A percentile compares a stretch with the other conserved stretches of the same genome.
These are phyloP conservation scores for Byasa hedistus DNA, from an alignment of 2,888 invertebrate species.

Conservation along the genomic window DNA sequence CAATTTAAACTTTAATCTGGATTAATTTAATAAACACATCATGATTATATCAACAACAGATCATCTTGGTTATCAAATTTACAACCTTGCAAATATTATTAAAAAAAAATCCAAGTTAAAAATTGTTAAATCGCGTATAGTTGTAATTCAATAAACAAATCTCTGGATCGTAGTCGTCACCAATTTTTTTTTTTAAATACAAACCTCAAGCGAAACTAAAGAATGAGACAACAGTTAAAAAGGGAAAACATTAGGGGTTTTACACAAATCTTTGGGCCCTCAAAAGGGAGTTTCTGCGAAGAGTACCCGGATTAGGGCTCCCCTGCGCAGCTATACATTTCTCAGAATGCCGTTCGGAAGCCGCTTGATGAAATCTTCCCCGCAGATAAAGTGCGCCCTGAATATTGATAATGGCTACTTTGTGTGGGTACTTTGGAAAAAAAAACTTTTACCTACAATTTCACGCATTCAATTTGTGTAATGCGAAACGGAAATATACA, in stretches of 20 bases:
- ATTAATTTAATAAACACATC: too few species aligned
- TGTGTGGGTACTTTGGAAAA: neutral
- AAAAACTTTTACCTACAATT: neutral
- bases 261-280: conserved; percentile 31
- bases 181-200: neutral
- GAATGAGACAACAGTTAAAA: conserved; percentile 20
- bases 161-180: neutral
- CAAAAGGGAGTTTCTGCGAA: conserved; percentile 39
- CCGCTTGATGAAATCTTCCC: conserved; percentile 23
- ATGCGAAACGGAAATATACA: neutral
- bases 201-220: conserved; percentile 8
- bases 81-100: too few species aligned
- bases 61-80: too few species aligned
- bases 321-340: conserved; percentile 29
- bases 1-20: too few species aligned
- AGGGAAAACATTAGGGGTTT: conserved; percentile 21
- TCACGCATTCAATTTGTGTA: neutral
- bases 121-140: too few species aligned
- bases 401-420: conserved; percentile 24
- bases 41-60: too few species aligned
- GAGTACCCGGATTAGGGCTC: conserved; percentile 43
- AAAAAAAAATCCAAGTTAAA: too few species aligned
- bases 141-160: neutral
- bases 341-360: conserved; percentile 37
- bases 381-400: conserved; percentile 34